These are phyloP conservation scores for Melanotaenia maccullochi DNA, from an alignment of 2,797 vertebrate species.

Conservation along the genomic window DNA sequence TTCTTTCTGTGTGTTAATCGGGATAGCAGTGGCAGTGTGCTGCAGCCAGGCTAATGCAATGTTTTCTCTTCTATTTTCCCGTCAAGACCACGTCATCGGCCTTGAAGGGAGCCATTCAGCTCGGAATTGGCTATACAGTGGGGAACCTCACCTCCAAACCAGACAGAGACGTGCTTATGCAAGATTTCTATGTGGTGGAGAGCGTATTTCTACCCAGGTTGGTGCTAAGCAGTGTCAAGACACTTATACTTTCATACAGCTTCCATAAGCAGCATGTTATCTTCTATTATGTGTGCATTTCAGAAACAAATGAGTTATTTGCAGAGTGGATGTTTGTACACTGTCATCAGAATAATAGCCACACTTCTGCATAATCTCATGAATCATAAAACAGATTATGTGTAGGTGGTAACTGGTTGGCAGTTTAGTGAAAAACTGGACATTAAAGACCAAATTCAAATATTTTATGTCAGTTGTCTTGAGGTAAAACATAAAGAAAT, in stretches of 20 bases:
- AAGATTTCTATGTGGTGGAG: constrained; percentile 98
- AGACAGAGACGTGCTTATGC: constrained; percentile 98
- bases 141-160: constrained; percentile 97
- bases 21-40: constrained; percentile 5
- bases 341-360: constrained; percentile 18
- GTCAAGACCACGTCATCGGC: constrained; percentile 94
- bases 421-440: constrained; percentile 46
- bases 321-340: neutral
- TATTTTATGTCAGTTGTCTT: constrained; percentile 25
- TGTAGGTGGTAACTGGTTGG: constrained; percentile 43
- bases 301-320: constrained; percentile 9
- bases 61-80: constrained; percentile 40
- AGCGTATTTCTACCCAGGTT: constrained; percentile 98
- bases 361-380: constrained; percentile 27
- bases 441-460: constrained; percentile 10
- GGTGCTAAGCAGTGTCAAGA: constrained; percentile 41
- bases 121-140: constrained; percentile 97
- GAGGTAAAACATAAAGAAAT: constrained; percentile 17
- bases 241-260: neutral
- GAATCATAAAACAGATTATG: constrained; percentile 44
- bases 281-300: neutral
- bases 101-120: constrained; percentile 96
- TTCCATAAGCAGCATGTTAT: neutral
- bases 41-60: constrained; percentile 32
- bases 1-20: neutral